phyloP scores from a whole-genome alignment of 2,888 invertebrate genomes.

The Kryphioiulus occultus region DNA sequence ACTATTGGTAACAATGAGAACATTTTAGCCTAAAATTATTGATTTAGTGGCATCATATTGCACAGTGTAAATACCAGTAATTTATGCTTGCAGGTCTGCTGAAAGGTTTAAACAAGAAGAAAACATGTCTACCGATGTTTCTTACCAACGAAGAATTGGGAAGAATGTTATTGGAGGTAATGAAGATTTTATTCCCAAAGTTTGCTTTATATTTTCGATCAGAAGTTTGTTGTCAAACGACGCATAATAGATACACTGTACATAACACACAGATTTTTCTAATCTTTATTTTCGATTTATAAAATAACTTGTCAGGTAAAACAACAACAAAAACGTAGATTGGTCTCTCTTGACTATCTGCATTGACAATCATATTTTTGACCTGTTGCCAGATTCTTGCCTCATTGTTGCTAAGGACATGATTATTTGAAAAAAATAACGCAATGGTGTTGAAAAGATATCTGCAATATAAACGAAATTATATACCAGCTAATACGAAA shows the following conservation, averaged over 20 bases:
- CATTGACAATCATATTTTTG: background rate
- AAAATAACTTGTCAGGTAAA: background rate
- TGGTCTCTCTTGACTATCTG: background rate
- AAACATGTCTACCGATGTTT: background rate
- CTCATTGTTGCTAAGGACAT: background rate
- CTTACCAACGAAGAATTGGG: slow-evolving; percentile 19
- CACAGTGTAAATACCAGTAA: background rate
- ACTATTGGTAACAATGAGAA: background rate
- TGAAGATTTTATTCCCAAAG: background rate
- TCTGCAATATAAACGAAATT: background rate
- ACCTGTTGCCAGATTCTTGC: background rate
- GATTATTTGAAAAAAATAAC: background rate
- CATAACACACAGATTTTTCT: too few relatives aligned
- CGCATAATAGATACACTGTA: too few relatives aligned
- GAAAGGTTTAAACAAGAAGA: background rate
- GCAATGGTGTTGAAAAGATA: background rate
- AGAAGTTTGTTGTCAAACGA: too few relatives aligned
- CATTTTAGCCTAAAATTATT: too few relatives aligned
- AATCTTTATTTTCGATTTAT: too few relatives aligned
- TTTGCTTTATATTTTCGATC: too few relatives aligned
- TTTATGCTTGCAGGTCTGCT: background rate
- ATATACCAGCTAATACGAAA: background rate
- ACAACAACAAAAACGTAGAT: background rate
- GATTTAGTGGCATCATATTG: too few relatives aligned
- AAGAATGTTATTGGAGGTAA: background rate